A percentile compares a stretch with the other conserved stretches of the same genome.
phyloP scores from a whole-genome alignment of 2,797 vertebrate species.

The Garrulus glandarius region DNA sequence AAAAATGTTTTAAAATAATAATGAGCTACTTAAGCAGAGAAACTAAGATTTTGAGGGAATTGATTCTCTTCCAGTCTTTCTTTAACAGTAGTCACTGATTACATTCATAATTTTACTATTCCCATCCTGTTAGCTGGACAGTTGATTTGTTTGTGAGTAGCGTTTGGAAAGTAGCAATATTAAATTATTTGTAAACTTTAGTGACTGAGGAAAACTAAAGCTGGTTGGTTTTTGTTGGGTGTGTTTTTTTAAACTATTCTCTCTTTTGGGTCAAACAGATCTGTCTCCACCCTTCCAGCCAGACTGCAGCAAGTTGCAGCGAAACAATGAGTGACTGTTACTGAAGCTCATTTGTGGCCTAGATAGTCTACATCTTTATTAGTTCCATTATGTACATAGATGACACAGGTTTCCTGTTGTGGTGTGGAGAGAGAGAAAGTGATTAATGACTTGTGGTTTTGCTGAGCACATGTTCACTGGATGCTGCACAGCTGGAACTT shows the following conservation, averaged over 20 bases:
- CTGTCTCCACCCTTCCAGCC: background rate
- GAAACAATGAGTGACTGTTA: slow-evolving; percentile 20
- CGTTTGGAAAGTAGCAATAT: background rate
- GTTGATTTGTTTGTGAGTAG: background rate
- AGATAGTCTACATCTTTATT: background rate
- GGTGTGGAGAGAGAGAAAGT: background rate
- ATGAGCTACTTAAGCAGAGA: slow-evolving; percentile 51
- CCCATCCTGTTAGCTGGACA: background rate
- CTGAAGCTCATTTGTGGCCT: background rate
- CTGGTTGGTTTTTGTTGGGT: background rate
- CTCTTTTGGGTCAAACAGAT: slow-evolving; percentile 29
- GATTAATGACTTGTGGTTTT: background rate
- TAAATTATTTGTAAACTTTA: background rate
- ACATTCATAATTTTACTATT: background rate
- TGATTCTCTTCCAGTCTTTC: slow-evolving; percentile 23
- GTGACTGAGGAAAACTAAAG: background rate
- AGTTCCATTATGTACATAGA: background rate
- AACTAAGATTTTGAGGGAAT: slow-evolving; percentile 33
- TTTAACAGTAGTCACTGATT: slow-evolving; percentile 6
- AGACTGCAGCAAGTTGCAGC: slow-evolving; percentile 9
- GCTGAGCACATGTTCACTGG: background rate
- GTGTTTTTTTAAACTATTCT: background rate
- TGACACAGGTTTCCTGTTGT: background rate
- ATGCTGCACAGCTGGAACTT: slow-evolving; percentile 24
- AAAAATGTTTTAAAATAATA: slow-evolving; percentile 32